phyloP scores from a whole-genome alignment of 2,113 vertebrate genomes.

The Rhabdomys dilectus region DNA sequence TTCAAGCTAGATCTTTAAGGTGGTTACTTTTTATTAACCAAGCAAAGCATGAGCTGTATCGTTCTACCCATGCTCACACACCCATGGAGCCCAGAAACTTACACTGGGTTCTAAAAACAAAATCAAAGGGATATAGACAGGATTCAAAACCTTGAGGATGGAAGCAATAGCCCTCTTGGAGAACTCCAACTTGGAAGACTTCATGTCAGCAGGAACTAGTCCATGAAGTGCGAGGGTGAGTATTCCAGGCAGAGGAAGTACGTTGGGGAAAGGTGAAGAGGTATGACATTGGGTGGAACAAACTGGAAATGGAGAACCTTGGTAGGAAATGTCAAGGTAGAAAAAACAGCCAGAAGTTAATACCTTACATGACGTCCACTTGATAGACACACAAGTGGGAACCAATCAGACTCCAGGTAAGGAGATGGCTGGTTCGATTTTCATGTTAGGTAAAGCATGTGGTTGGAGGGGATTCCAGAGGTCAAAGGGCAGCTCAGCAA shows the following conservation, averaged over 20 bases:
- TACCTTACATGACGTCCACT: neutral
- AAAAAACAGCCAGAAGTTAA: neutral
- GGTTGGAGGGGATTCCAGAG: neutral
- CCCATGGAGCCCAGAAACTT: neutral
- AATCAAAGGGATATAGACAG: neutral
- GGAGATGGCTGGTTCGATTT: neutral
- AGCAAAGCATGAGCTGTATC: neutral
- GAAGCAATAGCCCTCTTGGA: neutral
- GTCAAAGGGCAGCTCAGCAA: neutral
- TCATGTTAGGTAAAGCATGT: neutral
- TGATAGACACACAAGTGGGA: neutral
- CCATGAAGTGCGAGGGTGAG: neutral
- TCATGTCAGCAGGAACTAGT: neutral
- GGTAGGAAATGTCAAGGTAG: neutral
- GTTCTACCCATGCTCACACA: neutral
- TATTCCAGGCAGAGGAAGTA: neutral
- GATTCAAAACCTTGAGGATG: neutral
- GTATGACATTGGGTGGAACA: neutral
- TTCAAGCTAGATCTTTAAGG: conserved; percentile 24
- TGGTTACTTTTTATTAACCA: neutral
- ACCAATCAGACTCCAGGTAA: neutral
- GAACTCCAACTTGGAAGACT: neutral
- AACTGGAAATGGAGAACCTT: neutral
- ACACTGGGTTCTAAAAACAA: neutral
- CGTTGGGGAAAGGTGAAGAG: neutral